A percentile compares a stretch with the other conserved stretches of the same genome.
These are phyloP conservation scores for Cotesia typhae DNA, from an alignment of 1,140 invertebrate species.

Conservation along the genomic window DNA sequence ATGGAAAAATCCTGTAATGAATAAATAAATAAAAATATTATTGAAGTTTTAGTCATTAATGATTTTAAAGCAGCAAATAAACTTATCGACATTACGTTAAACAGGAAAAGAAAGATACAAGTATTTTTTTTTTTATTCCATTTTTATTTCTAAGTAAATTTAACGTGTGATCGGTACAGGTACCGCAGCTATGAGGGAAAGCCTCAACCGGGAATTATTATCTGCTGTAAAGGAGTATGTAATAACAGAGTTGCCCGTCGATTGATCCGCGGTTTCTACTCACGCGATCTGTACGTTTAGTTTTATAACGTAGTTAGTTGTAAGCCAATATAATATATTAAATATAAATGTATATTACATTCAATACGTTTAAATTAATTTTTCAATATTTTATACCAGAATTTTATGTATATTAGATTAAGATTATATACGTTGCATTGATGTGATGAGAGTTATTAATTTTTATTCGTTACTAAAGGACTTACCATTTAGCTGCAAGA, in stretches of 20 bases:
- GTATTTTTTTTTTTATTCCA: neutral
- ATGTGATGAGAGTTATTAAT: neutral
- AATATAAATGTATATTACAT: neutral
- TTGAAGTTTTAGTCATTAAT: neutral
- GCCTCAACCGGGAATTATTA: conserved; percentile 23
- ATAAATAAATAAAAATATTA: neutral
- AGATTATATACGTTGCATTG: neutral
- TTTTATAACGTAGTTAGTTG: conserved; percentile 24
- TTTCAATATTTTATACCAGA: neutral
- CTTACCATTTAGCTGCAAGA: conserved; percentile 76
- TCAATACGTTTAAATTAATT: neutral
- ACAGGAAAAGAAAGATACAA: conserved; percentile 19
- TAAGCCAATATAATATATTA: too few species aligned
- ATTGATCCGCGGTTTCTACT: conserved; percentile 19
- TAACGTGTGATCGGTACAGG: conserved; percentile 19
- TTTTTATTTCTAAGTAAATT: conserved; percentile 23
- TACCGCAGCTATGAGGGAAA: conserved; percentile 23
- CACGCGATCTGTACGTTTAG: conserved; percentile 2
- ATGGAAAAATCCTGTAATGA: conserved; percentile 73
- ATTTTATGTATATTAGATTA: too few species aligned
- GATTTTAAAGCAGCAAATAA: neutral
- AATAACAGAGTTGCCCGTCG: conserved; percentile 31
- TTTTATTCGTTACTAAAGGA: conserved; percentile 1
- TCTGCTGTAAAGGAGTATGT: conserved; percentile 26
- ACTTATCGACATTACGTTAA: neutral